These are phyloP conservation scores for Brachionichthys hirsutus DNA, from an alignment of 2,113 vertebrate species.

Conservation along the genomic window DNA sequence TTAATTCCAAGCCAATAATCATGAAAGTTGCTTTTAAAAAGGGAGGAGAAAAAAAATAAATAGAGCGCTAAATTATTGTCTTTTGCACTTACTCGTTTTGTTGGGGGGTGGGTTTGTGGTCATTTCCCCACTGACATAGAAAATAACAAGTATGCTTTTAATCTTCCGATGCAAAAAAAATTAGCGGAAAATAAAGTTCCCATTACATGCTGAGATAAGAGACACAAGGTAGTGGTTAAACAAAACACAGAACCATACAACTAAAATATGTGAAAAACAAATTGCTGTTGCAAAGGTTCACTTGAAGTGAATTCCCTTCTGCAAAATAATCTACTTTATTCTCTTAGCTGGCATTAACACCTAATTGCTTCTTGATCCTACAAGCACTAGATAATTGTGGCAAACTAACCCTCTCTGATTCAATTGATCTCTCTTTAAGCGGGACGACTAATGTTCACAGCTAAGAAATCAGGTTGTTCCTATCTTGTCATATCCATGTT, in stretches of 20 bases:
- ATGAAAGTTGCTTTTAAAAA: conserved; percentile 49
- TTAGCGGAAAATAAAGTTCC: conserved; percentile 51
- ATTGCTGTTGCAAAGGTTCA: conserved; percentile 22
- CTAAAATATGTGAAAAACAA: conserved; percentile 24
- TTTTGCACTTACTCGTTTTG: conserved; percentile 34
- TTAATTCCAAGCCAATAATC: conserved; percentile 63
- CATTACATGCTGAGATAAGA: conserved; percentile 40
- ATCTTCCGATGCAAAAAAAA: conserved; percentile 63
- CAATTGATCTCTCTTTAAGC: conserved; percentile 15
- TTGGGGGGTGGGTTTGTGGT: conserved; percentile 49
- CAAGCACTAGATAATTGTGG: conserved; percentile 46
- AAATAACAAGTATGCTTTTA: conserved; percentile 53
- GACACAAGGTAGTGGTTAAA: conserved; percentile 39
- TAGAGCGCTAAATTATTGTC: conserved; percentile 32
- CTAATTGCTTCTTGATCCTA: conserved; percentile 55
- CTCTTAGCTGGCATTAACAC: conserved; percentile 29
- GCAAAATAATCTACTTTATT: conserved; percentile 18
- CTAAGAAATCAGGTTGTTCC: neutral
- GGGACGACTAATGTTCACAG: neutral
- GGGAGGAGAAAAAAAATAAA: conserved; percentile 13
- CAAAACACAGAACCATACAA: conserved; percentile 36
- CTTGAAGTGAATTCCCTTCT: conserved; percentile 9
- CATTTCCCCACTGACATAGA: conserved; percentile 46
- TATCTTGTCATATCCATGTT: conserved; percentile 6
- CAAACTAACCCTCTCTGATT: conserved; percentile 35